Base-by-base conservation (phyloP, 2,113 vertebrate genomes). In the Myotis brandtii region DNA sequence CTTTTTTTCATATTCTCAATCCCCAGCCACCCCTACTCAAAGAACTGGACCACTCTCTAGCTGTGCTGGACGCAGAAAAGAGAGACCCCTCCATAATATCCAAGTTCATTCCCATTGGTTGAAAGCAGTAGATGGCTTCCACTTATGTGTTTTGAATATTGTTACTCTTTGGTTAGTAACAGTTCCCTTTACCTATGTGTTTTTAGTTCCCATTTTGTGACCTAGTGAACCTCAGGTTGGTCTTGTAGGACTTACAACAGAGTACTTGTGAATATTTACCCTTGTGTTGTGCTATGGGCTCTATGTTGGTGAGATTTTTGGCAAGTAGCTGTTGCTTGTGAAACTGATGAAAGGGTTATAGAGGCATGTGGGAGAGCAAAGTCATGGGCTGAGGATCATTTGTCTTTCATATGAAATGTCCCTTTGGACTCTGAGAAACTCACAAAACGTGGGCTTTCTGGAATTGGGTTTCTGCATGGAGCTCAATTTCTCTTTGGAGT, bases 161-260 rank as follows among this genome's bases (percentile, higher is more conserved):
- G 0, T 62, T 16, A 62, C 7, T 86, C 32, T 66, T 80, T 67
- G 25, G 8, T 67, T 81, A 37, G 32, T 72, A 80, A 86, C 23
- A 54, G 52, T 64, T 59, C 3, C 34, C 27, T 72, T 92, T 83
- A 72, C 14, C n/a, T 86, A 13, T 30, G 83, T 93, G n/a, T 72
- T 76, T 72, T 83, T 50, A 76, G 69, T 85, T 64, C 52, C 77
- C n/a, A 34, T 81, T 96, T 82, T 95, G 48, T 93, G 48, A 86
- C 79, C 48, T 64, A 70, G 50, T 56, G 25, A 95, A 40, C 23
- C 37, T 75, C 23, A 66, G 7, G 5, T 40, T 81, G 82, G 67
- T 30, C 9, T n/a, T 86, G 30, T 40, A 69, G 62, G 93, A 93
- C 2, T 52, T 69, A 64, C 2, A 93, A 50, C 27, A 67, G 69